A percentile compares a stretch with the other conserved stretches of the same genome.
Conservation (phyloP, 2,797 vertebrate genomes). For the Neopelma chrysocephalum region DNA sequence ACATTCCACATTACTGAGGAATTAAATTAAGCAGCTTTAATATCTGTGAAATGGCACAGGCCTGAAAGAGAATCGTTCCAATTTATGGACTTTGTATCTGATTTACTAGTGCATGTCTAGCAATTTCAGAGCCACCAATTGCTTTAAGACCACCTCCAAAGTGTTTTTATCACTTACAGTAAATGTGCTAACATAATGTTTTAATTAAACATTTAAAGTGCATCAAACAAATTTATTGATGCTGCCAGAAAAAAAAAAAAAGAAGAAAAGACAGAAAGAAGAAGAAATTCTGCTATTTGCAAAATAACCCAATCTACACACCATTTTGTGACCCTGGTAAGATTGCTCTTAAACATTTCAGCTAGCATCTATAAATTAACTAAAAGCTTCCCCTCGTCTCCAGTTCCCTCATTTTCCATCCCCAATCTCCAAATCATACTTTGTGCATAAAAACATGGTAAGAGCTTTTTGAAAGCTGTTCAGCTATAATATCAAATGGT, state of each 20-base stretch:
- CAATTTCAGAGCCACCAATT: conserved; percentile 44
- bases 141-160: conserved; percentile 66
- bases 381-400: background rate
- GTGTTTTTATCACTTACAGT: conserved; percentile 67
- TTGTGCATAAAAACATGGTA: conserved; percentile 40
- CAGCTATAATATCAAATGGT: conserved; percentile 36
- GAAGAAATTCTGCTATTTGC: conserved; percentile 37
- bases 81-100: conserved; percentile 59
- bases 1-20: conserved; percentile 60
- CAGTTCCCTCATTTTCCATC: conserved; percentile 27
- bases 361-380: conserved; percentile 27
- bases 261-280: background rate
- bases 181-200: conserved; percentile 67
- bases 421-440: conserved; percentile 25
- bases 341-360: conserved; percentile 32
- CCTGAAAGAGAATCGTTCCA: conserved; percentile 38
- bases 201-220: conserved; percentile 77
- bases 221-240: conserved; percentile 70
- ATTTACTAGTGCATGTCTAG: conserved; percentile 50
- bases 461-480: conserved; percentile 52
- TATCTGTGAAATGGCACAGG: conserved; percentile 53
- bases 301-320: conserved; percentile 7
- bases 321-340: background rate
- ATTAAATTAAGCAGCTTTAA: conserved; percentile 54
- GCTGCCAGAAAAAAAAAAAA: conserved; percentile 7